Percentiles rank a stretch among this genome's conserved stretches.
Evolutionary conservation across 2,888 invertebrate genomes (phyloP).

Genomic region (Cyrtodaria siliqua): DNA sequence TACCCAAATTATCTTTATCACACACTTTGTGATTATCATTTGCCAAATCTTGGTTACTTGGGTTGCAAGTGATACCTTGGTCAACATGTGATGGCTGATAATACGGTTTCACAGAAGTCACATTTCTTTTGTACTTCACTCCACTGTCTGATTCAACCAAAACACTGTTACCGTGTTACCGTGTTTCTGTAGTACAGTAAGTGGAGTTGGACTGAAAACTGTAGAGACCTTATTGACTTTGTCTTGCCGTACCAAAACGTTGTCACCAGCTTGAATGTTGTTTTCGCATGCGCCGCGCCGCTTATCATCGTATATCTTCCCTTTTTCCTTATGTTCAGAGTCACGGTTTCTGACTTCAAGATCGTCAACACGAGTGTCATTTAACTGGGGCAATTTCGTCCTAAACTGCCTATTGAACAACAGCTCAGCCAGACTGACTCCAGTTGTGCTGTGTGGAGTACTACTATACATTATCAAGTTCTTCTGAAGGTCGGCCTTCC

Average conservation of each 20-base stretch:
- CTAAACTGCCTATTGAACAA: background rate
- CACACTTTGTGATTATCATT: background rate
- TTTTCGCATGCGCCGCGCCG: no score
- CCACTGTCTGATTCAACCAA: conserved; percentile 1
- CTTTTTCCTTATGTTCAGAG: conserved; percentile 19
- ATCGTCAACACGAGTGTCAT: background rate
- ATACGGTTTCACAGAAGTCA: conserved; percentile 5
- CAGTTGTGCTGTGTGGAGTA: no score
- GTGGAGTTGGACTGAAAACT: background rate
- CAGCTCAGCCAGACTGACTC: no score
- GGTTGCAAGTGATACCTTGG: no score
- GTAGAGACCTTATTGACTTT: conserved; percentile 12
- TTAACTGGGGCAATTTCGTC: conserved; percentile 14
- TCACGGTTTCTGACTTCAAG: conserved; percentile 24
- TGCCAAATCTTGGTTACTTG: no score
- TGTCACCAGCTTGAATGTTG: no score
- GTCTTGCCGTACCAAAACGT: conserved; percentile 23
- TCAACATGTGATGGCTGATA: no score
- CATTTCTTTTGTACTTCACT: conserved; percentile 7
- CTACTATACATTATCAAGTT: no score
- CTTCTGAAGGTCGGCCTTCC: conserved; percentile 44
- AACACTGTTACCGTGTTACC: conserved; percentile 12
- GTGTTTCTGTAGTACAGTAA: conserved; percentile 1
- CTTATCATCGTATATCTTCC: conserved; percentile 29
- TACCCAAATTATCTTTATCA: no score